Base-by-base conservation (phyloP, 92 coral and sea anemone species). In the Epizoanthus ramosus region DNA sequence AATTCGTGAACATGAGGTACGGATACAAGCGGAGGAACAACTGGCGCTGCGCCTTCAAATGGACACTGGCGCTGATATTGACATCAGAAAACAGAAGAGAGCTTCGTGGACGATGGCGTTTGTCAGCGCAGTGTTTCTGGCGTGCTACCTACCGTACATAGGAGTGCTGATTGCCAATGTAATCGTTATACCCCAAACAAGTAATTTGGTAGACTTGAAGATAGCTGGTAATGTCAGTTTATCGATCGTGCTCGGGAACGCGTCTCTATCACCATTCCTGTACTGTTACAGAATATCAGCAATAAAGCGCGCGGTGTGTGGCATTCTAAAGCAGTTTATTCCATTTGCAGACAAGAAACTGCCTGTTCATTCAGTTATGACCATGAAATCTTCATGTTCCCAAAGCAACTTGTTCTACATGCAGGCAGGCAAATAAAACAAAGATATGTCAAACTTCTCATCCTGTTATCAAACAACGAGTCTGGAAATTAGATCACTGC, bases 41-140 rank as follows among this genome's bases (percentile, higher is more conserved):
- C 16, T 77, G n/a, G 82, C 54, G 45, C 15, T 37, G 65, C 43
- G 82, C 41, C 71, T 77, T 21, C 82, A 61, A 5, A 59, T 19
- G 35, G 23, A 22, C 58, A 41, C 39, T 47, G 63, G 61, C n/a
- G 57, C 7, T 25, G 71, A 77, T 1, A 61, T 77, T n/a, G 82
- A 77, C 19, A 21, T 60, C 22, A 61, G 37, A 8, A 77, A 77
- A 8, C 82, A 77, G 18, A 77, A 77, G 56, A 77, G 47, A 14
- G 70, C 82, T 15, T 77, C 82, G 15, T 65, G 82, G 82, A 77
- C 82, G 19, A 77, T 77, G 82, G 82, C 71, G 24, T 35, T 33
- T 60, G 71, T 77, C 39, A 77, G 82, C 47, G 82, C 82, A 60
- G 70, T 77, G 6, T 77, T 77, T 22, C 71, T 77, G 57, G 23